Conservation (phyloP, 2,113 vertebrate species). For the Tragelaphus strepsiceros region DNA sequence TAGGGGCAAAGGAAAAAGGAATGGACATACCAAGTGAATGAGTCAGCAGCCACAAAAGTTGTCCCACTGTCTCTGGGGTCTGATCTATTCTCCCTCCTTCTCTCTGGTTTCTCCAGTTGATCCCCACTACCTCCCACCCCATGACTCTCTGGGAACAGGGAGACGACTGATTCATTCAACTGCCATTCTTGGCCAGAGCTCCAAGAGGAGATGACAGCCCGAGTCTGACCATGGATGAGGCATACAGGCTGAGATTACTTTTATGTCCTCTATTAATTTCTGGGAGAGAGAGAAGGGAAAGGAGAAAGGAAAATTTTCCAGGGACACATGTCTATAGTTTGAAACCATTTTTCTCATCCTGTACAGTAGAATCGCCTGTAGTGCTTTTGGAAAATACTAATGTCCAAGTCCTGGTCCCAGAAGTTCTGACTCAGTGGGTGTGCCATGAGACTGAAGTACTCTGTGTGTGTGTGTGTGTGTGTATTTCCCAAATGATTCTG, state of each 20-base stretch:
- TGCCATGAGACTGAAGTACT: not conserved
- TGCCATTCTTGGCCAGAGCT: not conserved
- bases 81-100: not conserved
- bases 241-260: not conserved
- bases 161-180: not conserved
- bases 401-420: not conserved
- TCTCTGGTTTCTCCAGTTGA: not conserved
- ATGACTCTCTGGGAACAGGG: not conserved
- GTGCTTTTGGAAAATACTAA: not conserved
- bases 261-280: not conserved
- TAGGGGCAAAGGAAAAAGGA: not conserved
- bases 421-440: not conserved
- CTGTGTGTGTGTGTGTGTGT: not conserved
- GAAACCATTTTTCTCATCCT: not conserved
- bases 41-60: not conserved
- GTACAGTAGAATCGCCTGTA: not conserved
- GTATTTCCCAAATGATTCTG: not conserved
- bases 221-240: not conserved
- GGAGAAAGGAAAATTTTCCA: not conserved
- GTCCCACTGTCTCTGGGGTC: not conserved
- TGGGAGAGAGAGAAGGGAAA: not conserved
- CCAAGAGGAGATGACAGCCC: not conserved
- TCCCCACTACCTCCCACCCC: not conserved
- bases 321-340: not conserved
- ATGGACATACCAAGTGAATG: not conserved